Conservation (phyloP, 2,888 invertebrate species). For the Phasia obesa region DNA sequence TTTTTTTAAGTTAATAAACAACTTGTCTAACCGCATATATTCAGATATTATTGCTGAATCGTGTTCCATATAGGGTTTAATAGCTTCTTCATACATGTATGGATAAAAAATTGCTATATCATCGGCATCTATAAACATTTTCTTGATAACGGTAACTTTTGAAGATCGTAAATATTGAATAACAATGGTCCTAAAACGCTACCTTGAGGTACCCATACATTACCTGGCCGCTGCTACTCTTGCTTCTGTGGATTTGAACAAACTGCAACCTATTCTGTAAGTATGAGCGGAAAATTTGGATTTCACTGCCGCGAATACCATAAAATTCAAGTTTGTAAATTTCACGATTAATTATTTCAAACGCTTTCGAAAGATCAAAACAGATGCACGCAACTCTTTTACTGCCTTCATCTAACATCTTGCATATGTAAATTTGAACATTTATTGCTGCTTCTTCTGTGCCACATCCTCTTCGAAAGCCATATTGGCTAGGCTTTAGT, state of each 20-base stretch:
- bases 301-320: background rate
- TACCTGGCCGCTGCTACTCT: too few species aligned
- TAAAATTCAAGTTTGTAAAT: background rate
- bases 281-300: background rate
- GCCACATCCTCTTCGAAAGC: background rate
- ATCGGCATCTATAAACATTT: too few species aligned
- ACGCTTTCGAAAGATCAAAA: background rate
- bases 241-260: background rate
- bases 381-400: background rate
- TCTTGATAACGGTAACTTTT: too few species aligned
- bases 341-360: background rate
- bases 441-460: slow-evolving; percentile 12
- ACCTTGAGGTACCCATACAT: slow-evolving; percentile 10
- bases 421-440: background rate
- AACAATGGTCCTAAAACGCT: slow-evolving; percentile 3
- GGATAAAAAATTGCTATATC: too few species aligned
- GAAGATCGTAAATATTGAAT: too few species aligned
- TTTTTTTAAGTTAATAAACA: too few species aligned
- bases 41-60: too few species aligned
- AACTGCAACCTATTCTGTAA: background rate
- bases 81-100: too few species aligned
- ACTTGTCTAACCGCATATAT: too few species aligned
- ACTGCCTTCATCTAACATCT: background rate
- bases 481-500: background rate
- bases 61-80: too few species aligned